A percentile compares a stretch with the other conserved stretches of the same genome.
These are phyloP conservation scores for Hippopotamyrus pictus DNA, from an alignment of 2,797 vertebrate species.

Conservation along the genomic window DNA sequence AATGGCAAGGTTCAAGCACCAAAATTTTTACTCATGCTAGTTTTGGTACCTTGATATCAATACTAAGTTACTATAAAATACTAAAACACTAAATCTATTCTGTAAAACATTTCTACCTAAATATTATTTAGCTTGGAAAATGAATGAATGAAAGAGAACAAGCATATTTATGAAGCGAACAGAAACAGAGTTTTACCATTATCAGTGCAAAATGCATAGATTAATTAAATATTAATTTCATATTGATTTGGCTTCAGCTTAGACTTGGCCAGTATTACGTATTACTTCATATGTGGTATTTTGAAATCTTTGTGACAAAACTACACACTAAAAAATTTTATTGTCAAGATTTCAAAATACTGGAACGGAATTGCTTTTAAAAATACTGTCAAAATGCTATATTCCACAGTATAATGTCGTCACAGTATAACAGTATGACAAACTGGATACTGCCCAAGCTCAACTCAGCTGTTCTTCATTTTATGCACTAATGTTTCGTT, in stretches of 20 bases:
- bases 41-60: no score
- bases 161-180: not conserved
- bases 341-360: not conserved
- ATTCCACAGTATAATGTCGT: not conserved
- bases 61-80: no score
- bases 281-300: not conserved
- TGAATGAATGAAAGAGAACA: not conserved
- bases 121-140: not conserved
- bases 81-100: not conserved
- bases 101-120: not conserved
- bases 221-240: not conserved
- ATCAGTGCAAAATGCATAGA: not conserved
- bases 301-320: not conserved
- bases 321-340: not conserved
- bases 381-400: not conserved
- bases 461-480: not conserved
- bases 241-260: not conserved
- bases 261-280: not conserved
- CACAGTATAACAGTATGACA: not conserved
- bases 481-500: not conserved
- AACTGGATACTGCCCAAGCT: not conserved
- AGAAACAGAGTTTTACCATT: not conserved
- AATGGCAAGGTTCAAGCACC: not conserved
- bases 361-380: not conserved
- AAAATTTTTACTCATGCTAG: not conserved